Evolutionary conservation across 30 jellyfish, hydroid and myxozoan genomes (phyloP), one percentile per base, ranked within the genome.

Genomic region (Catostylus mosaicus): DNA sequence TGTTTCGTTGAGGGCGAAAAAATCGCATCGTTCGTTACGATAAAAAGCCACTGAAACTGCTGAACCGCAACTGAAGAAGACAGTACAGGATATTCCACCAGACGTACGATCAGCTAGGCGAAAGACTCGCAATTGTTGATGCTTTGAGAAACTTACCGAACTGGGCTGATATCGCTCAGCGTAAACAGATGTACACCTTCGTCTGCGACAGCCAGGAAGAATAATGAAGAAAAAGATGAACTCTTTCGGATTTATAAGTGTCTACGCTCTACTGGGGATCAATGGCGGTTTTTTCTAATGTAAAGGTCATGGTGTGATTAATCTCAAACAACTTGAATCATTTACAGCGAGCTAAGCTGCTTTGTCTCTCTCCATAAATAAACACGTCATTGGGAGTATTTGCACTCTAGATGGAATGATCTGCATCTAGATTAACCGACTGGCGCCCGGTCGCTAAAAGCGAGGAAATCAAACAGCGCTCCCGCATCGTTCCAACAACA

Each of bases 311-410:
- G 92, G 86, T 33, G 86, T 48, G 92, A 82, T 82, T 61, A 80
- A 63, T 65, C 77, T 67, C 82, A 80, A 80, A 82, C 92, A 70
- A 82, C 86, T 69, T 82, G 81, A 82, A 40, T 70, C 83, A 76
- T 82, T 71, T 68, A 48, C 92, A 59, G 50, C 92, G 75, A 26
- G 63, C 34, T 80, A 69, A 82, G 86, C 64, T 62, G 85, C 92
- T 82, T 61, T 68, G 37, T 33, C 72, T 43, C 24, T 74, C 57
- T 68, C 70, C 84, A 82, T 82, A 82, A 82, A 82, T 82, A 82
- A 82, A 82, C 92, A 82, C 86, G 86, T 82, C 76, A 82, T 69
- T 82, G 34, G 74, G 73, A 30, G 72, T 80, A 63, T 82, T 69
- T 51, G 92, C 92, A 82, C 86, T 57, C 52, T 16, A 43, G 85